Conservation (phyloP, 1,140 invertebrate genomes). For the Oedothorax gibbosus region DNA sequence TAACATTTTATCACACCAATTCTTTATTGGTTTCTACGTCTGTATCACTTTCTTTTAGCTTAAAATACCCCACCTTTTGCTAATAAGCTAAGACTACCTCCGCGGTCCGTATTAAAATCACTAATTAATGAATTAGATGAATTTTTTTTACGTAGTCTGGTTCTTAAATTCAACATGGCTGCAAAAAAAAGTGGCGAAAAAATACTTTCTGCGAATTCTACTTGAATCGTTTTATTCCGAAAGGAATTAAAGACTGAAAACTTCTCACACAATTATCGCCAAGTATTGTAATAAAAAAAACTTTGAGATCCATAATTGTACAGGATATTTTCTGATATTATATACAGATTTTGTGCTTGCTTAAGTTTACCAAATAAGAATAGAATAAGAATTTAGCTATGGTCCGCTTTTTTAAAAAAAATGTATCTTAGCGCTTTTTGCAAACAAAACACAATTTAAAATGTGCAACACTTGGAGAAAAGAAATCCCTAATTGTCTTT, state of each 20-base stretch:
- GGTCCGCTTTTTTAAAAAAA: background rate
- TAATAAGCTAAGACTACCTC: slow-evolving; percentile 21
- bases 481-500: background rate
- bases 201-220: too few species aligned
- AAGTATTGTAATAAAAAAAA: too few species aligned
- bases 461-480: slow-evolving; percentile 24
- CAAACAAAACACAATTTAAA: background rate
- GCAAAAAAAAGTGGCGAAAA: background rate
- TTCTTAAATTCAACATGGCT: slow-evolving; percentile 17
- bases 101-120: slow-evolving; percentile 41
- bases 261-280: too few species aligned
- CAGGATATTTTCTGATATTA: too few species aligned
- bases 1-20: too few species aligned
- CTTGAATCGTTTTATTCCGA: too few species aligned
- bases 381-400: too few species aligned
- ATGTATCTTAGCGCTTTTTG: background rate
- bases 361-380: too few species aligned
- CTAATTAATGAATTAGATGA: slow-evolving; percentile 53
- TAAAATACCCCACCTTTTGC: slow-evolving; percentile 34
- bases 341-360: too few species aligned
- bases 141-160: slow-evolving; percentile 1
- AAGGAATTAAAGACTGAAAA: too few species aligned
- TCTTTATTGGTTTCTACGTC: background rate
- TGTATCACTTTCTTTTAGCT: slow-evolving; percentile 16
- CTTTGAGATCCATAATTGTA: too few species aligned